Evolutionary conservation across 1,140 invertebrate species (phyloP), one percentile per base, ranked within the genome.

Genomic region (Brachionus calyciflorus): DNA sequence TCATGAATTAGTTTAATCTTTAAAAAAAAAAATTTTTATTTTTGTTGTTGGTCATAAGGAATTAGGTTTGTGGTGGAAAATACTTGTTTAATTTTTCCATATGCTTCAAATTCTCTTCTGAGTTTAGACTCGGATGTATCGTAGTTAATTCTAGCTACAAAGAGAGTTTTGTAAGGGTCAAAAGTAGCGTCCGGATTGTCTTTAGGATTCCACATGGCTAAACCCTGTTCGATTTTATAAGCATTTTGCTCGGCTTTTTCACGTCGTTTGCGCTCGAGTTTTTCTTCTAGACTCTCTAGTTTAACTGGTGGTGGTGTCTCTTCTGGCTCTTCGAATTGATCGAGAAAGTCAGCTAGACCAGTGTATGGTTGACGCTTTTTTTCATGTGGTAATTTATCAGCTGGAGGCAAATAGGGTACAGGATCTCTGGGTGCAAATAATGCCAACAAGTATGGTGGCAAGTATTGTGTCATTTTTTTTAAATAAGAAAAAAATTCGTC

Each of bases 111-210:
- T 85, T 99, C 97, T 86, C 96, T 89, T 77, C 93, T 86, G 9
- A 99, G 85, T 83, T 99, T 99, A 0, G 93, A 96, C 87, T 99
- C 97, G 2, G 95, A 97, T 4, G 96, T 96, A 85, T 99, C 96
- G 88, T 96, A 99, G 77, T 78, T 70, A 86, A 98, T 91, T 86
- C 96, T 89, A n/a, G 94, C 94, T 77, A 99, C 90, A 87, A 99
- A 99, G 0, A 99, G 87, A 0, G 96, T 98, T 84, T 96, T 96
- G 85, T 96, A 99, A 0, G 97, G 93, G 88, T 99, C 96, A 6
- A 88, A 87, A 0, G 94, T 97, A 0, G 90, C 89, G 78, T 88
- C 90, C 2, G 89, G 85, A 80, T 91, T 92, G 76, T 89, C 89
- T 69, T 90, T 89, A 17, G 96, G 94, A 86, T 96, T 92, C 96